Percentiles rank a stretch among this genome's conserved stretches.
Evolutionary conservation across 1,140 invertebrate species (phyloP).

Genomic region (Hydropsyche tenuis): DNA sequence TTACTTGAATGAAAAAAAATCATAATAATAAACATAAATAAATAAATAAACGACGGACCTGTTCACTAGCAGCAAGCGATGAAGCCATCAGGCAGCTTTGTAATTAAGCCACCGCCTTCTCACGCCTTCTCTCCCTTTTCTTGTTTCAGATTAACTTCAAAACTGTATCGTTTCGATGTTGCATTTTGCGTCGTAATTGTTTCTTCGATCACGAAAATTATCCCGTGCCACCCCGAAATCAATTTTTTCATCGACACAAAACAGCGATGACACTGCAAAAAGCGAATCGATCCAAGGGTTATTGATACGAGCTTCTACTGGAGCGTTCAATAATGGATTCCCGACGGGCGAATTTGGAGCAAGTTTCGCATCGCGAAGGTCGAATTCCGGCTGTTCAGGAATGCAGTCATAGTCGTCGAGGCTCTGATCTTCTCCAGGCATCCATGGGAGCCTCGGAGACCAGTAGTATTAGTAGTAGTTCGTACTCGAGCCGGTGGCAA

Average conservation of each 20-base stretch:
- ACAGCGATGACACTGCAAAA: neutral
- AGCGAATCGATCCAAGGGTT: neutral
- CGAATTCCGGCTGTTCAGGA: constrained; percentile 27
- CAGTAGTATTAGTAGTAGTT: neutral
- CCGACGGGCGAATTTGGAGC: constrained; percentile 39
- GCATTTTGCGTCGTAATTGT: constrained; percentile 14
- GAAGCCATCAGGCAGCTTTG: constrained; percentile 46
- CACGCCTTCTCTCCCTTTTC: constrained; percentile 39
- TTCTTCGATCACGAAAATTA: constrained; percentile 10
- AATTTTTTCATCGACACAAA: constrained; percentile 6
- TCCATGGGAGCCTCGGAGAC: constrained; percentile 14
- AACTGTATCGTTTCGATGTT: constrained; percentile 7
- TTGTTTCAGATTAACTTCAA: constrained; percentile 9
- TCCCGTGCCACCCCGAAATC: neutral
- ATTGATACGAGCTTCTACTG: no score
- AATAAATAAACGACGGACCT: neutral
- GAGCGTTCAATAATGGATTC: constrained; percentile 31
- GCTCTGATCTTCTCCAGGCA: constrained; percentile 4
- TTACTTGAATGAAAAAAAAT: neutral
- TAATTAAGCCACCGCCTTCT: constrained; percentile 46
- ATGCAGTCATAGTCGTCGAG: constrained; percentile 25
- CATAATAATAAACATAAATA: neutral
- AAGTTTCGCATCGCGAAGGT: constrained; percentile 39
- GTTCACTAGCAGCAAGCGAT: constrained; percentile 33
- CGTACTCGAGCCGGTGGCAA: neutral